Percentiles rank a stretch among this genome's conserved stretches.
Evolutionary conservation across 2,113 vertebrate species (phyloP).

Genomic region (Gobiocypris rarus): DNA sequence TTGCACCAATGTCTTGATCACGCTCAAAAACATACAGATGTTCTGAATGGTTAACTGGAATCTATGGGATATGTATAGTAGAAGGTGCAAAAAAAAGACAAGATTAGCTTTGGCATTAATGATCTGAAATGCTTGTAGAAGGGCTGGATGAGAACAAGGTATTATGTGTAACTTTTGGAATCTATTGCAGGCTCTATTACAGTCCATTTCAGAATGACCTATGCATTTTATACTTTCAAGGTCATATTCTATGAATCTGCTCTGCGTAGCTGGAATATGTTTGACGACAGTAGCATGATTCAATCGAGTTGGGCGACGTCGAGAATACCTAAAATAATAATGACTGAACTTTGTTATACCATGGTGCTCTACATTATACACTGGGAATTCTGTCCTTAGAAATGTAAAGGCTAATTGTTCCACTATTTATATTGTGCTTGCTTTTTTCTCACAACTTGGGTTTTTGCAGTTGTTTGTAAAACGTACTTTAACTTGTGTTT

Average conservation of each 20-base stretch:
- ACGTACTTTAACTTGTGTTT: not conserved
- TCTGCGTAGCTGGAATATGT: not conserved
- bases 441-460: slow-evolving; percentile 19
- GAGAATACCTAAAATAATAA: not conserved
- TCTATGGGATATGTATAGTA: not conserved
- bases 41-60: not conserved
- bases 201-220: not conserved
- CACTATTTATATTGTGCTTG: slow-evolving; percentile 37
- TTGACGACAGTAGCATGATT: not conserved
- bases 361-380: slow-evolving; percentile 61
- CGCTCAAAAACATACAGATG: not conserved
- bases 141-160: slow-evolving; percentile 5
- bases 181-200: not conserved
- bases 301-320: not conserved
- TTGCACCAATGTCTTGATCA: not conserved
- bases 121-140: not conserved
- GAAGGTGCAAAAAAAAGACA: not conserved
- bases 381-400: slow-evolving; percentile 64
- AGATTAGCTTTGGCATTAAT: not conserved
- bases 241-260: slow-evolving; percentile 20
- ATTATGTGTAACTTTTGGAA: not conserved
- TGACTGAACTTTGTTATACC: not conserved
- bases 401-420: slow-evolving; percentile 42
- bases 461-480: slow-evolving; percentile 27
- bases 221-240: not conserved